Percentiles rank a stretch among this genome's conserved stretches.
phyloP scores from a whole-genome alignment of 23 tunicate species.

The Halocynthia roretzi region DNA sequence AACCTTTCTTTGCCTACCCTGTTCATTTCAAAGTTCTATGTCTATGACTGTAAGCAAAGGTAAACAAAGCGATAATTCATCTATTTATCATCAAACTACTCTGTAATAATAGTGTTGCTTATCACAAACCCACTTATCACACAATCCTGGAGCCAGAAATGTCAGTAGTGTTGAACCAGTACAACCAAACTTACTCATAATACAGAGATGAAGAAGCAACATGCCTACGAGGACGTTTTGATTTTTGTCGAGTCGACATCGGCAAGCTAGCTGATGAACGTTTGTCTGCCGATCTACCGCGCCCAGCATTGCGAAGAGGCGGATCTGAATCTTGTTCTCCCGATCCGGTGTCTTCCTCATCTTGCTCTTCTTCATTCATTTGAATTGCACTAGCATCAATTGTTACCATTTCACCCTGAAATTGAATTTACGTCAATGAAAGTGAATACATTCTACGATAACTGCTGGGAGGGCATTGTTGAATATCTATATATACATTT shows the following conservation, averaged over 20 bases:
- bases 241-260: slow-evolving; percentile 65
- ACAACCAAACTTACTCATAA: slow-evolving; percentile 47
- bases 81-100: too few species aligned
- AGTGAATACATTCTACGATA: not conserved
- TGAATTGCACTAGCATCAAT: slow-evolving; percentile 25
- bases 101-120: too few species aligned
- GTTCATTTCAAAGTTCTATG: too few species aligned
- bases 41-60: too few species aligned
- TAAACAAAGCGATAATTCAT: too few species aligned
- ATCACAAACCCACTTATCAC: too few species aligned
- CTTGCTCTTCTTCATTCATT: not conserved
- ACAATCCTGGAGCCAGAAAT: too few species aligned
- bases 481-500: too few species aligned
- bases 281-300: slow-evolving; percentile 46
- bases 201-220: slow-evolving; percentile 34
- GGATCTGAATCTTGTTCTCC: slow-evolving; percentile 9
- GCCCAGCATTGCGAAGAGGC: not conserved
- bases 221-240: slow-evolving; percentile 77
- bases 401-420: slow-evolving; percentile 13
- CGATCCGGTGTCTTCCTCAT: not conserved
- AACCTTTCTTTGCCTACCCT: too few species aligned
- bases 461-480: not conserved
- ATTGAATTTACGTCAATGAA: not conserved
- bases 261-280: slow-evolving; percentile 23
- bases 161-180: too few species aligned